These are phyloP conservation scores for Tragelaphus buxtoni DNA, from an alignment of 2,113 vertebrate genomes.

Conservation along the genomic window DNA sequence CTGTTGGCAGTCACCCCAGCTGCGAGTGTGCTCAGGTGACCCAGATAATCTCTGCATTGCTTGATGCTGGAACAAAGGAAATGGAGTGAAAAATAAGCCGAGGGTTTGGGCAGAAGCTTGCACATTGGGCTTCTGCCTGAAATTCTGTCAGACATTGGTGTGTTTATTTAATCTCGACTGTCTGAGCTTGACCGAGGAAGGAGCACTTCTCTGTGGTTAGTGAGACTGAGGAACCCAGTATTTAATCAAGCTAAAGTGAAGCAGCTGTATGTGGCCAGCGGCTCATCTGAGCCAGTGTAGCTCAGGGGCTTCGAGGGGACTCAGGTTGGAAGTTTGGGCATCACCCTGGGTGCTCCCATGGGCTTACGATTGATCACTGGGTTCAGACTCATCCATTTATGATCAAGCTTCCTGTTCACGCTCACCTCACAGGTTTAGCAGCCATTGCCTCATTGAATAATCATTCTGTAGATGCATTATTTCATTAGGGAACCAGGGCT, in stretches of 20 bases:
- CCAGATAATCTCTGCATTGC: not conserved
- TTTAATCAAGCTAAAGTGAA: not conserved
- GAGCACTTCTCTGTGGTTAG: not conserved
- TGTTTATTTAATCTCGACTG: not conserved
- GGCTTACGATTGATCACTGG: not conserved
- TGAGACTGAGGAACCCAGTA: not conserved
- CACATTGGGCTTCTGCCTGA: not conserved
- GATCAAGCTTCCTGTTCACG: too few species aligned
- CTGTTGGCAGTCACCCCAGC: not conserved
- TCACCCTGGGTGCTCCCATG: not conserved
- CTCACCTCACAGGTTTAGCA: not conserved
- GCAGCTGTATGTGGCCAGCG: not conserved
- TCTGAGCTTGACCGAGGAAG: not conserved
- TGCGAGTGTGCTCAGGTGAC: not conserved
- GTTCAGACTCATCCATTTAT: not conserved
- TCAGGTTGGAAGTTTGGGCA: too few species aligned
- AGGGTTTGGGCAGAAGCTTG: not conserved
- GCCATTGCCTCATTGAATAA: not conserved
- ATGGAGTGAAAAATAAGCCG: not conserved
- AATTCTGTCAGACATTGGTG: fast-evolving
- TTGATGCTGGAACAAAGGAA: not conserved
- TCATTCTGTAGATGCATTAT: too few species aligned
- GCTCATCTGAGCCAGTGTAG: not conserved
- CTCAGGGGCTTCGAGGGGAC: not conserved
- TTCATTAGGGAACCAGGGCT: not conserved